Conservation (phyloP, 2,797 vertebrate genomes). For the Etheostoma perlongum region DNA sequence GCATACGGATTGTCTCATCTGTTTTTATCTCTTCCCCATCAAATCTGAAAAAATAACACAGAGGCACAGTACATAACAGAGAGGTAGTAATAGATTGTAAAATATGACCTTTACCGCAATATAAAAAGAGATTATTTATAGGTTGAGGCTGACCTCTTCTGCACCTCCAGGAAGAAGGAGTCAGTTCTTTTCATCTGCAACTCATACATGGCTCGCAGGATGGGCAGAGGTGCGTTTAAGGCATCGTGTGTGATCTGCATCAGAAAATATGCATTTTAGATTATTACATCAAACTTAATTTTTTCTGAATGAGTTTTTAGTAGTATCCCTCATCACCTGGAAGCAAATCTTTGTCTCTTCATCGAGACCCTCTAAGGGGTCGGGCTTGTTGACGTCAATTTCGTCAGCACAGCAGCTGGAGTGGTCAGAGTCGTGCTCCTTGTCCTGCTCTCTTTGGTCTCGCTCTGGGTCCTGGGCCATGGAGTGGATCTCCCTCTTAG, state of each 20-base stretch:
- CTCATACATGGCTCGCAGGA: slow-evolving; percentile 96
- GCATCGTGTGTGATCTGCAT: slow-evolving; percentile 95
- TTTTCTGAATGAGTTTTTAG: background rate
- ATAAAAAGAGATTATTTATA: background rate
- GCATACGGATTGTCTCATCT: slow-evolving; percentile 92
- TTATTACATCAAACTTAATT: background rate
- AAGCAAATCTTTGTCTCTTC: slow-evolving; percentile 98
- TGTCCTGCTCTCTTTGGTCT: slow-evolving; percentile 88
- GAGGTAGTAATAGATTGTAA: background rate
- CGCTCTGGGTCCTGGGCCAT: slow-evolving; percentile 88
- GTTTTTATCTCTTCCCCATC: slow-evolving; percentile 95
- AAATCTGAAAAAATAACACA: slow-evolving; percentile 82
- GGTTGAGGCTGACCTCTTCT: slow-evolving; percentile 88
- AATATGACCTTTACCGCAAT: background rate
- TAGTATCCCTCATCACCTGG: slow-evolving; percentile 83
- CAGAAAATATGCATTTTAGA: background rate
- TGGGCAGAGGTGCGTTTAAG: slow-evolving; percentile 94
- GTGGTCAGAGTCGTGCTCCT: slow-evolving; percentile 88
- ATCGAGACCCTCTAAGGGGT: slow-evolving; percentile 95
- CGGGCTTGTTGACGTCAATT: slow-evolving; percentile 86
- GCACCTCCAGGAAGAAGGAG: slow-evolving; percentile 96
- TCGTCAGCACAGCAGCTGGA: slow-evolving; percentile 86
- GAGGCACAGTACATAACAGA: background rate
- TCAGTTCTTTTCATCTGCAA: slow-evolving; percentile 97
- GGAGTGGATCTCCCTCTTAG: slow-evolving; percentile 92